These are phyloP conservation scores for Tragelaphus buxtoni DNA, from an alignment of 2,113 vertebrate genomes.

Conservation along the genomic window DNA sequence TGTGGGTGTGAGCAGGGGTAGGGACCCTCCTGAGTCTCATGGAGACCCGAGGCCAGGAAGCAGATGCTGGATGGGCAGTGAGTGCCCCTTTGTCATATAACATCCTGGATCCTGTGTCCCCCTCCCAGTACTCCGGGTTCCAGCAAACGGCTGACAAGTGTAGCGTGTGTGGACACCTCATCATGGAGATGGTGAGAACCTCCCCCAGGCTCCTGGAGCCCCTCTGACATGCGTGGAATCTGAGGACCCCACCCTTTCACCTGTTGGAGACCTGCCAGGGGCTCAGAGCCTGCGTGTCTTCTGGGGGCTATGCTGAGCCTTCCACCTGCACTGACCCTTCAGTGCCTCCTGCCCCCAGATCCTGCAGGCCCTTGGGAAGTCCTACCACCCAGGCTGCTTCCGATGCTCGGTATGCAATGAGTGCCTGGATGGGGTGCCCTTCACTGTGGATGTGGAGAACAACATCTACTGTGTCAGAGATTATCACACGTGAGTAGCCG, in stretches of 20 bases:
- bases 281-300: not conserved
- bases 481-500: constrained; percentile 93
- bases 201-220: not conserved
- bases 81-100: not conserved
- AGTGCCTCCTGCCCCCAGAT: constrained; percentile 83
- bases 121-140: constrained; percentile 95
- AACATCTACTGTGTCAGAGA: constrained; percentile 99
- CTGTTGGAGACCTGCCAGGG: constrained; percentile 2
- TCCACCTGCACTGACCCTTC: constrained; percentile 27
- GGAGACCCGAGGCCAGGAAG: not conserved
- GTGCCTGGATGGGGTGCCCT: constrained; percentile 96
- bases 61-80: not conserved
- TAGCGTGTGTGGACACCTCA: constrained; percentile 98
- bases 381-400: constrained; percentile 98
- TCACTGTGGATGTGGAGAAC: constrained; percentile 96
- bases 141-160: constrained; percentile 99
- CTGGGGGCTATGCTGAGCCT: not conserved
- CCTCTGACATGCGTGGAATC: not conserved
- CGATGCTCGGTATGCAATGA: constrained; percentile 97
- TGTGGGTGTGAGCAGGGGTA: not conserved
- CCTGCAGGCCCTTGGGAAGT: constrained; percentile 96
- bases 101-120: constrained; percentile 25
- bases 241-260: not conserved
- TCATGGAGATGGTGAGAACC: constrained; percentile 98
- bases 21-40: not conserved